Conservation (phyloP, 2,888 invertebrate species). For the Serripes groenlandicus region DNA sequence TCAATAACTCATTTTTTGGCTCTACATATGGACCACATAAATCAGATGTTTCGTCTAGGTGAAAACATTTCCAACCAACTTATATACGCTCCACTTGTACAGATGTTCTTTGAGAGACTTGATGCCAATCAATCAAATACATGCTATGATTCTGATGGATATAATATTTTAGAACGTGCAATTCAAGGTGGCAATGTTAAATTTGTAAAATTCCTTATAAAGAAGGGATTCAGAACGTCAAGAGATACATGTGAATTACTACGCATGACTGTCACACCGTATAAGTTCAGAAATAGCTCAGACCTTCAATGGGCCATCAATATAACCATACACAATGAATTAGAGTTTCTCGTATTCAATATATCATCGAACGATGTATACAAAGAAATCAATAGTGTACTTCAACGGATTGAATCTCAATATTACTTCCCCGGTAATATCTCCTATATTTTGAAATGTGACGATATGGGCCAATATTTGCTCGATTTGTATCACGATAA, state of each 20-base stretch:
- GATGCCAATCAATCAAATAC: neutral
- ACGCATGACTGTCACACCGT: neutral
- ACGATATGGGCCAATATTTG: neutral
- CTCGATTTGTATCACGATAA: neutral
- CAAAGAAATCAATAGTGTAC: neutral
- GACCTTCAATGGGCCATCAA: neutral
- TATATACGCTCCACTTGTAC: neutral
- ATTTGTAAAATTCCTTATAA: neutral
- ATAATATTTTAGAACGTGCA: neutral
- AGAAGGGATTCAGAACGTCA: neutral
- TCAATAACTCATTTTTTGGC: neutral
- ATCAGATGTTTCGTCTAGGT: neutral
- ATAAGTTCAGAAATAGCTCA: neutral
- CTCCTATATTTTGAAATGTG: neutral
- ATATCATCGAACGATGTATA: neutral
- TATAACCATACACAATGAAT: neutral
- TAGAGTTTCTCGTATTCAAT: no score
- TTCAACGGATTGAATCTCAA: neutral
- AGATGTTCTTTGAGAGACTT: neutral
- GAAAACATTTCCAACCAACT: no score
- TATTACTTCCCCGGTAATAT: neutral
- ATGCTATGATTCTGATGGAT: constrained; percentile 3
- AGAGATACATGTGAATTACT: neutral
- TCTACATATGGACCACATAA: neutral
- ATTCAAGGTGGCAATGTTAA: neutral